These are phyloP conservation scores for Leistus spinibarbis DNA, from an alignment of 2,888 invertebrate species.

Conservation along the genomic window DNA sequence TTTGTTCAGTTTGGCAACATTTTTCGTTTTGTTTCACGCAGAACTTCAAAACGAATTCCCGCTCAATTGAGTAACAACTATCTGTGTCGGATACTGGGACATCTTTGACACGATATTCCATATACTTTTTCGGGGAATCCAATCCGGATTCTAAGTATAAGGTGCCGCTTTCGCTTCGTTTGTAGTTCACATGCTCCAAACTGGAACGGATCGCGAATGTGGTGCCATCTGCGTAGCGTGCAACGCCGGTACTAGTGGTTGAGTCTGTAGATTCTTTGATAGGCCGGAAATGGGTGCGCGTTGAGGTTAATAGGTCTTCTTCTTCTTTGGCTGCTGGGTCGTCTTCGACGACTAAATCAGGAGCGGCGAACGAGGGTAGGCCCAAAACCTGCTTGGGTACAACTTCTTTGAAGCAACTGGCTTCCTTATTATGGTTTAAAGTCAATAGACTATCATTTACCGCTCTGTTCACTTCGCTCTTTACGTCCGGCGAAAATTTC, in stretches of 20 bases:
- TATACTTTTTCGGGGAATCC: constrained; percentile 60
- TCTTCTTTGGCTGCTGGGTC: constrained; percentile 52
- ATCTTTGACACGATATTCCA: constrained; percentile 53
- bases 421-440: constrained; percentile 66
- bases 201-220: constrained; percentile 71
- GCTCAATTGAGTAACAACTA: constrained; percentile 28
- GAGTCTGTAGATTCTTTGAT: constrained; percentile 65
- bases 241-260: constrained; percentile 56
- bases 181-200: constrained; percentile 69
- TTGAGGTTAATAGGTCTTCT: constrained; percentile 77
- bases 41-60: constrained; percentile 70
- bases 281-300: constrained; percentile 83
- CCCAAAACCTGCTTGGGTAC: constrained; percentile 52
- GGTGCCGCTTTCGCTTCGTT: constrained; percentile 69
- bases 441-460: constrained; percentile 19
- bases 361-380: constrained; percentile 39
- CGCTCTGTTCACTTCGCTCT: neutral
- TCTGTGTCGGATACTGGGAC: neutral
- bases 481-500: constrained; percentile 55
- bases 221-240: constrained; percentile 70
- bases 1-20: constrained; percentile 63
- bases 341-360: constrained; percentile 25
- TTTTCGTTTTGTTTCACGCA: constrained; percentile 66
- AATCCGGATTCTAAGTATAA: constrained; percentile 63
- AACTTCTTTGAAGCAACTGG: constrained; percentile 68